Conservation (phyloP, 2,797 vertebrate species). For the Chrosomus eos region DNA sequence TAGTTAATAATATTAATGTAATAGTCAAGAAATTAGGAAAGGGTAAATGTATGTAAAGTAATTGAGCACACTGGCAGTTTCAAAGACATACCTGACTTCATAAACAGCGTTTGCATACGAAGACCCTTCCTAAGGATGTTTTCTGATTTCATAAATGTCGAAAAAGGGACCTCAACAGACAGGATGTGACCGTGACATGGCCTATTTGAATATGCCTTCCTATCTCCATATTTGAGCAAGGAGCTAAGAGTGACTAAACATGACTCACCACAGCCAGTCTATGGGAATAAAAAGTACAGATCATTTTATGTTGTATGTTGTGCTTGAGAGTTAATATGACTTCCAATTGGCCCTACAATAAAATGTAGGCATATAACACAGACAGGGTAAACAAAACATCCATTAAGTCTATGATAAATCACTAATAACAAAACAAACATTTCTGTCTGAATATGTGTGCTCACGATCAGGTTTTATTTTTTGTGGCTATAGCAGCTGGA, state of each 20-base stretch:
- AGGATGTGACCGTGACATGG: too few species aligned
- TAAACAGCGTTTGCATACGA: neutral
- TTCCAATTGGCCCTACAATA: neutral
- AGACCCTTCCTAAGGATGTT: neutral
- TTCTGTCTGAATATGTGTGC: neutral
- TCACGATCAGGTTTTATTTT: neutral
- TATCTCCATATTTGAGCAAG: neutral
- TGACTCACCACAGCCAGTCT: neutral
- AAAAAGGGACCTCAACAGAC: neutral
- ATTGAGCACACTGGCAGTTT: too few species aligned
- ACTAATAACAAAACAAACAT: neutral
- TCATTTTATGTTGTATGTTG: neutral
- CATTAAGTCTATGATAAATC: neutral
- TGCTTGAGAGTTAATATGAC: neutral
- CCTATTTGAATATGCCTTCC: too few species aligned
- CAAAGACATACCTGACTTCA: too few species aligned
- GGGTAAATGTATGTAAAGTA: too few species aligned
- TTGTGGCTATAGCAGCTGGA: constrained; percentile 8
- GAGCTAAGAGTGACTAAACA: neutral
- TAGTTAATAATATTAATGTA: too few species aligned
- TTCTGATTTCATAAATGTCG: neutral
- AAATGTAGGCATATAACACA: neutral
- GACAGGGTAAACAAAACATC: neutral
- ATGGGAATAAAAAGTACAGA: neutral
- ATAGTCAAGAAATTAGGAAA: too few species aligned